Evolutionary conservation across 2,797 vertebrate genomes (phyloP).

Genomic region (Melanotaenia pygmaea): DNA sequence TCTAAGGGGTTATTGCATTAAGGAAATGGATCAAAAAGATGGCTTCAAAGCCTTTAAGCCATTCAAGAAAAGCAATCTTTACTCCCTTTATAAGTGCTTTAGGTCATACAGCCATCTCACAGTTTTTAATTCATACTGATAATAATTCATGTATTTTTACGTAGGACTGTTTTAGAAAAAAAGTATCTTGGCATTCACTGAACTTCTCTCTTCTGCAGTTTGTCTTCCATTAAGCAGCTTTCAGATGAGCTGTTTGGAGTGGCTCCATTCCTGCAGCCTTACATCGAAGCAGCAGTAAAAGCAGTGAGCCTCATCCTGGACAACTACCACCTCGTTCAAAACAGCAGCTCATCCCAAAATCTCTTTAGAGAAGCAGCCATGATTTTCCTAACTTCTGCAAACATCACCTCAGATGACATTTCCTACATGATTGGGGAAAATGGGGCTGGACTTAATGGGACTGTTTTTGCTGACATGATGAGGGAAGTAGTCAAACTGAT

Average conservation of each 20-base stretch:
- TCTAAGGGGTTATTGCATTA: constrained; percentile 20
- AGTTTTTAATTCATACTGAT: constrained; percentile 1
- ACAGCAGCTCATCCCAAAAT: constrained; percentile 37
- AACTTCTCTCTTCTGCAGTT: constrained; percentile 64
- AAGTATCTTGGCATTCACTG: not conserved
- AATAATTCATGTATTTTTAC: not conserved
- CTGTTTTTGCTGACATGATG: constrained; percentile 44
- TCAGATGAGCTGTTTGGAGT: constrained; percentile 49
- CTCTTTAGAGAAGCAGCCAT: constrained; percentile 63
- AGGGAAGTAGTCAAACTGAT: constrained; percentile 51
- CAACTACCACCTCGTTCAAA: constrained; percentile 49
- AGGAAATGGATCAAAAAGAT: constrained; percentile 14
- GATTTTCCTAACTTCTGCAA: constrained; percentile 66
- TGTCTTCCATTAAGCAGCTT: constrained; percentile 51
- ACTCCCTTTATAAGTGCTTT: not conserved
- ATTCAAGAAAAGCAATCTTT: not conserved
- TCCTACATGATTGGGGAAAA: constrained; percentile 43
- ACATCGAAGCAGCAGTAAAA: constrained; percentile 49
- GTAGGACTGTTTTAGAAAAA: not conserved
- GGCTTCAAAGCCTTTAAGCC: not conserved
- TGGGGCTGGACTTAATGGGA: constrained; percentile 20
- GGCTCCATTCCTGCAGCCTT: constrained; percentile 54
- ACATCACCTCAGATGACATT: constrained; percentile 64
- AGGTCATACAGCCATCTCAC: not conserved
- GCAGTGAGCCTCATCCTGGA: constrained; percentile 61